Base-by-base conservation (phyloP, 2,888 invertebrate genomes). In the Dascillus cervinus region DNA sequence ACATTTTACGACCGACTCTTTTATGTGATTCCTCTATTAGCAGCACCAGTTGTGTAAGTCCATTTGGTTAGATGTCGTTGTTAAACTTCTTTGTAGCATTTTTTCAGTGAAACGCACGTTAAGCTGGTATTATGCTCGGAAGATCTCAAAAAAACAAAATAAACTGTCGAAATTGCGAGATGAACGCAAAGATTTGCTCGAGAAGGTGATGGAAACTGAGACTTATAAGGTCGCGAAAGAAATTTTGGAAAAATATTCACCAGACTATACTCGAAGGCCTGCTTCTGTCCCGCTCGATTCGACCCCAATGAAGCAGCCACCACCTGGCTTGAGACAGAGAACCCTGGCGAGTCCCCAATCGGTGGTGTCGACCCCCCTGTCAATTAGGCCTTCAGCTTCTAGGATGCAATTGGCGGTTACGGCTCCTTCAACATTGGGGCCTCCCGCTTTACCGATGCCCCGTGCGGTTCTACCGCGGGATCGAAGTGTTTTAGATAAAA, bases 131-230 rank as follows among this genome's bases (percentile, higher is more conserved):
- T 96, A 87, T 62, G 80, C 82, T 49, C 76, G 86, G 61, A 82
- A 85, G 56, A 71, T 92, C 29, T 75, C 76, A 37, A 78, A 77
- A 56, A 91, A 89, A 65, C 79, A 84, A 56, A 69, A 74, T 32
- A 82, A 82, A 58, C 65, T 90, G 20, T 66, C 65, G 25, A 74
- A 74, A 30, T 73, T 92, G 63, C 72, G 78, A 48, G 77, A 77
- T n/a, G 79, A 89, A 53, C 94, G 90, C 57, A 85, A 81, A 60
- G 81, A 84, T 60, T 80, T 96, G 43, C 67, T 98, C 33, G 94
- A 97, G 55, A 84, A 90, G 58, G 95, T 98, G 15, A 95, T 90
- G 81, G 95, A 97, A 57, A 96, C 83, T 19, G 96, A 97, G 66
- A 96, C 94, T 1, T 98, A 95, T 60, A 97, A 96, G 70, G 86